phyloP scores from a whole-genome alignment of 2,797 vertebrate genomes.

The Amazona ochrocephala region DNA sequence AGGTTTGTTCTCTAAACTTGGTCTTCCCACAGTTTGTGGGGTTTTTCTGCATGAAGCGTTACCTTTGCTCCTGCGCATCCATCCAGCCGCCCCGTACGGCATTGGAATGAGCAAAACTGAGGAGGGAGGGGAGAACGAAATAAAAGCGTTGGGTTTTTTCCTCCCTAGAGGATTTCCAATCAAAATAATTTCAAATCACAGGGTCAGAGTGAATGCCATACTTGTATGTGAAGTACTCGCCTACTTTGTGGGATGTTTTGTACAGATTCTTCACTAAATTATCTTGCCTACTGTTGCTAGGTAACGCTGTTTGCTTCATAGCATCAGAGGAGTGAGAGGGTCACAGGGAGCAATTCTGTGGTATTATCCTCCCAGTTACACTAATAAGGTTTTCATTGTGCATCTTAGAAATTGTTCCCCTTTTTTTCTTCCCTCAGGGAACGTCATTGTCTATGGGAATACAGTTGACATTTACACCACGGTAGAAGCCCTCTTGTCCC shows the following conservation, averaged over 20 bases:
- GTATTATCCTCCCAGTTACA: constrained; percentile 72
- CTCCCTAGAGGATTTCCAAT: constrained; percentile 53
- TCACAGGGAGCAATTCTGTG: constrained; percentile 72
- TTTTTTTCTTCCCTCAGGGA: constrained; percentile 72
- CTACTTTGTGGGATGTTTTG: constrained; percentile 82
- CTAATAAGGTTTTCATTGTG: constrained; percentile 72
- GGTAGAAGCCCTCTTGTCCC: constrained; percentile 80
- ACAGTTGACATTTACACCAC: constrained; percentile 86
- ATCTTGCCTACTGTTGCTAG: constrained; percentile 81
- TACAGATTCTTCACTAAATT: constrained; percentile 78
- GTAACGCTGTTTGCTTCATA: constrained; percentile 79
- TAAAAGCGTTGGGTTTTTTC: neutral
- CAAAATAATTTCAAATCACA: constrained; percentile 70
- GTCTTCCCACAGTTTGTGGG: neutral
- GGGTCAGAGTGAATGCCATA: constrained; percentile 71
- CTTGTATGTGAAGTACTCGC: constrained; percentile 74
- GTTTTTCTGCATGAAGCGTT: neutral
- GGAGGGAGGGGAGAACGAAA: constrained; percentile 17
- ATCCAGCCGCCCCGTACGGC: neutral
- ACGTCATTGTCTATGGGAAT: constrained; percentile 88
- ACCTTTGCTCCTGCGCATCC: neutral
- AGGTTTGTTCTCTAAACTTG: neutral
- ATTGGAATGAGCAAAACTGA: constrained; percentile 35
- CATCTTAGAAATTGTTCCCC: constrained; percentile 36
- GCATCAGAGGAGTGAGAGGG: constrained; percentile 78